These are phyloP conservation scores for Stramonita haemastoma DNA, from an alignment of 2,888 invertebrate species.

Conservation along the genomic window DNA sequence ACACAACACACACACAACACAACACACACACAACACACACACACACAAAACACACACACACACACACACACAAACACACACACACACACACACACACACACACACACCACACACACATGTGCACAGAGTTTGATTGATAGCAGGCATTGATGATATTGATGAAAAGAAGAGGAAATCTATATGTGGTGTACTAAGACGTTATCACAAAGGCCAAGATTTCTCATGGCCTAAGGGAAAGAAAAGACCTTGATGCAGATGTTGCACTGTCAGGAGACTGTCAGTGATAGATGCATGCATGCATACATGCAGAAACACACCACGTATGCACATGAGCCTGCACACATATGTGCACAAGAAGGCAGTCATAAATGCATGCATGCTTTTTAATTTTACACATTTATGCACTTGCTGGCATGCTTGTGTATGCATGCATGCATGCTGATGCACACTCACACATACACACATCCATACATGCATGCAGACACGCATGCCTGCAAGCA, in stretches of 20 bases:
- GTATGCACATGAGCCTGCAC: background rate
- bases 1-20: background rate
- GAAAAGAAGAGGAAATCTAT: too few species aligned
- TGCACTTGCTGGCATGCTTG: background rate
- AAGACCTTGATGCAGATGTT: too few species aligned
- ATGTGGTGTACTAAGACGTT: too few species aligned
- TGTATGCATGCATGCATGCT: background rate
- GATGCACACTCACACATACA: background rate
- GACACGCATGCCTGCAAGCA: background rate
- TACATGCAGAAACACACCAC: too few species aligned
- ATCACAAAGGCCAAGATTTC: too few species aligned
- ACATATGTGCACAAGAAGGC: too few species aligned
- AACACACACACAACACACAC: background rate
- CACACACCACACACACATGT: background rate
- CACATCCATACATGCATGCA: background rate
- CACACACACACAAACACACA: background rate
- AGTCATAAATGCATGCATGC: too few species aligned
- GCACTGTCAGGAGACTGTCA: too few species aligned
- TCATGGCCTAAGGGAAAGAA: too few species aligned
- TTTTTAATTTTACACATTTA: too few species aligned
- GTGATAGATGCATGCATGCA: too few species aligned
- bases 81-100: conserved; percentile 1
- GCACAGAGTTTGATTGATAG: background rate
- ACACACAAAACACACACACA: background rate
- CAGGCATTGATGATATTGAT: too few species aligned